phyloP scores from a whole-genome alignment of 2,113 vertebrate species.

The Martes martes region DNA sequence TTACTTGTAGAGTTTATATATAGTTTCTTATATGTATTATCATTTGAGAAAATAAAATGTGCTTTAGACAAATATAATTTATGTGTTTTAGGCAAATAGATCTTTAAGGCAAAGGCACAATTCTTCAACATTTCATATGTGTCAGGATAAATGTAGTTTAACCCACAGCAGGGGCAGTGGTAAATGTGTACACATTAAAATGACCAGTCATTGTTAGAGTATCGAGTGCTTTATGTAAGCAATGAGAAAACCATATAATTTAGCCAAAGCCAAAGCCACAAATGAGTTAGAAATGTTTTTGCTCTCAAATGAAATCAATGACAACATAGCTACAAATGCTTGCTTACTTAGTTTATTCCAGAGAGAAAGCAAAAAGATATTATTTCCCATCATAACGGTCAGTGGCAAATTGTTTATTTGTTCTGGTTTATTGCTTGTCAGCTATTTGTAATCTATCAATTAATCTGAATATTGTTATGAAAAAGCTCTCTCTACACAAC shows the following conservation, averaged over 20 bases:
- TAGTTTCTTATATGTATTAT: not conserved
- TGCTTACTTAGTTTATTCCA: constrained; percentile 71
- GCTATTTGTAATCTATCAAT: not conserved
- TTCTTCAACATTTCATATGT: not conserved
- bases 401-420: constrained; percentile 1
- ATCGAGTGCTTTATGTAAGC: constrained; percentile 47
- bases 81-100: not conserved
- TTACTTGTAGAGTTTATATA: not conserved
- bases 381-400: not conserved
- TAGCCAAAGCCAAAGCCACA: constrained; percentile 62
- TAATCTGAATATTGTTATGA: not conserved
- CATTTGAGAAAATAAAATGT: not conserved
- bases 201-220: not conserved
- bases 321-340: constrained; percentile 65
- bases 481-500: not conserved
- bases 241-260: constrained; percentile 72
- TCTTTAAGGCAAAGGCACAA: constrained; percentile 1
- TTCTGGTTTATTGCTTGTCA: not conserved
- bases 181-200: constrained; percentile 25
- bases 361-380: constrained; percentile 56
- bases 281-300: constrained; percentile 75
- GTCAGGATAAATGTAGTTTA: constrained; percentile 32
- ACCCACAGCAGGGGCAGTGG: constrained; percentile 18
- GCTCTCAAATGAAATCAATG: constrained; percentile 75
- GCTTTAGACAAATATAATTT: constrained; percentile 11